Base-by-base conservation (phyloP, 2,888 invertebrate species). In the Hyles lineata region DNA sequence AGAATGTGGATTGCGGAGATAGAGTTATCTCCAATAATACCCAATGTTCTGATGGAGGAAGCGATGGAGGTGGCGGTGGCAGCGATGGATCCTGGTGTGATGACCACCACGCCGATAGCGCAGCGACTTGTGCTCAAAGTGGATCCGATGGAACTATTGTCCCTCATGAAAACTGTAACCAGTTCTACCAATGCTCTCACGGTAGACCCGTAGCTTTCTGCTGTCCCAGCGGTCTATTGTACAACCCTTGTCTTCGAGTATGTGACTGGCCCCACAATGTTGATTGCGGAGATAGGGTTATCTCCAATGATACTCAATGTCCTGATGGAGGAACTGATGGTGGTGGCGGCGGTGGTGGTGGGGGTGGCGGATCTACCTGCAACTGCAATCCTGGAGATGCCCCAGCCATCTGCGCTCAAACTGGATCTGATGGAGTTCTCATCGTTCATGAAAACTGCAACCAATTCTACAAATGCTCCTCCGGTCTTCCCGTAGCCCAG, bases 401-500 rank as follows among this genome's bases (percentile, higher is more conserved):
- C 6, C 62, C 80, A 0, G 67, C 72, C 11, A 72, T 83, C 8
- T 85, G 84, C 52, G 71, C 78, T n/a, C 58, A 29, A 9, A 77
- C 75, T 72, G 77, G 73, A 23, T 84, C 85, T 11, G 70, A 82
- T n/a, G 83, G 83, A 15, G 72, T 74, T 6, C 70, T 82, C 0
- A 67, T 85, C n/a, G 85, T 85, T 29, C 86, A 85, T 72, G 85
- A 86, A 72, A 79, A 82, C 60, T 87, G 87, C 70, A 78, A 83
- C 70, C 78, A 85, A 70, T 87, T 82, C 73, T 87, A 82, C 43
- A 73, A 74, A 32, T 85, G 85, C 35, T 25, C 70, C 7, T 62
- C 78, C 17, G 82, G 81, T n/a, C 62, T 74, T 7, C 83, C 85
- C 1, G 76, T 84, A 15, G 73, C 78, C 0, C 73, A 78, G 5